A percentile compares a stretch with the other conserved stretches of the same genome.
These are phyloP conservation scores for Silurus lanzhouensis DNA, from an alignment of 2,797 vertebrate species.

Conservation along the genomic window DNA sequence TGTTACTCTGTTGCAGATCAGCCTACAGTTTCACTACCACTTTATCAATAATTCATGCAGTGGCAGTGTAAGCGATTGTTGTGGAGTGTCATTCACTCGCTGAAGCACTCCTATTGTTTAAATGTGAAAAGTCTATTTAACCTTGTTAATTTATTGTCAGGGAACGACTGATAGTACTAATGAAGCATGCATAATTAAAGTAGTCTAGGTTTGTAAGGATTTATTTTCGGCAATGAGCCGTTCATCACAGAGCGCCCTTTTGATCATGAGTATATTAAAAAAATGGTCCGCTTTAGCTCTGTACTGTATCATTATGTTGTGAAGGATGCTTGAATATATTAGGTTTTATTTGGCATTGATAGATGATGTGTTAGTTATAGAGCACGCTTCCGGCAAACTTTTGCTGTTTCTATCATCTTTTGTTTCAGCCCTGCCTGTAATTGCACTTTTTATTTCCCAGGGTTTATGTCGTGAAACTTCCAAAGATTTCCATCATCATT, in stretches of 20 bases:
- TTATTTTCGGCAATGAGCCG: conserved; percentile 37
- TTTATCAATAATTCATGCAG: conserved; percentile 51
- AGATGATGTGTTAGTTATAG: conserved; percentile 29
- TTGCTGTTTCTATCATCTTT: not conserved
- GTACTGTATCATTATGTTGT: conserved; percentile 12
- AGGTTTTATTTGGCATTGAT: conserved; percentile 22
- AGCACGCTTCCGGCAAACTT: not conserved
- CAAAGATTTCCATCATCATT: not conserved
- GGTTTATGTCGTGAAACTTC: not conserved
- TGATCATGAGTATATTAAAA: conserved; percentile 21
- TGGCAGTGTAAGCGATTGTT: conserved; percentile 35
- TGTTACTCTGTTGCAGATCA: conserved; percentile 30
- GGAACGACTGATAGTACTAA: conserved; percentile 45
- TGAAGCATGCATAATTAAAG: conserved; percentile 49
- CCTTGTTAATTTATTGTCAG: conserved; percentile 45
- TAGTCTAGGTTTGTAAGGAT: conserved; percentile 31
- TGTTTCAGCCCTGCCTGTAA: not conserved
- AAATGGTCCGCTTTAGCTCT: not conserved
- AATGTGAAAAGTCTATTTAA: conserved; percentile 38
- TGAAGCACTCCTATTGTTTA: conserved; percentile 40
- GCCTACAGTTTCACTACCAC: conserved; percentile 18
- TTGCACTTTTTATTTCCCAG: conserved; percentile 12
- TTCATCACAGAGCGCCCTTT: conserved; percentile 4
- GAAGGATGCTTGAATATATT: conserved; percentile 32
- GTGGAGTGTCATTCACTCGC: conserved; percentile 44